These are phyloP conservation scores for Phoenicopterus ruber DNA, from an alignment of 2,113 vertebrate genomes.

Conservation along the genomic window DNA sequence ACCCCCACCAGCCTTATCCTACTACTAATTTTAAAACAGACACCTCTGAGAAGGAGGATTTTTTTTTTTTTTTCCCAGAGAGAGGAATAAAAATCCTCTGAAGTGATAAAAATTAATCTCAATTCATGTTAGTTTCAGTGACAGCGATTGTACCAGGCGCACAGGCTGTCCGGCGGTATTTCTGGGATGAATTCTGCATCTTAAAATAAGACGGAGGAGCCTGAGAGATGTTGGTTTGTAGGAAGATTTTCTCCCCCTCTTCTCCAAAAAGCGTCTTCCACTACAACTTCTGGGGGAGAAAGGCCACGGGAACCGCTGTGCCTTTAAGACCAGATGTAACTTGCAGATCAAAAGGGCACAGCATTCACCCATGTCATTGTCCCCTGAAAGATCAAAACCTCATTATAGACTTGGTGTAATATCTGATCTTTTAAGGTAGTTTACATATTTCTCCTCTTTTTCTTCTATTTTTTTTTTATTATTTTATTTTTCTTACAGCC, in stretches of 20 bases:
- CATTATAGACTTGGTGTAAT: constrained; percentile 52
- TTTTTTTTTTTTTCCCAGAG: neutral
- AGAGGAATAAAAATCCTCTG: constrained; percentile 58
- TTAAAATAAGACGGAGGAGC: constrained; percentile 26
- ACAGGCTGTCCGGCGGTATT: constrained; percentile 54
- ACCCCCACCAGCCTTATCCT: constrained; percentile 45
- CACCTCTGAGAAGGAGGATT: constrained; percentile 34
- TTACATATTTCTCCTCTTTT: constrained; percentile 73
- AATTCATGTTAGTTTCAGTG: constrained; percentile 61
- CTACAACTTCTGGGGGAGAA: constrained; percentile 18
- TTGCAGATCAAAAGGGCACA: constrained; percentile 71
- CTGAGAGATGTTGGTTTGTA: neutral
- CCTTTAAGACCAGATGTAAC: constrained; percentile 60
- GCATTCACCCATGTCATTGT: constrained; percentile 63
- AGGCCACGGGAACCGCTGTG: neutral
- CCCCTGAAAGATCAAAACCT: constrained; percentile 73
- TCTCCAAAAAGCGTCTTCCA: neutral
- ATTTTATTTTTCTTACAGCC: constrained; percentile 61
- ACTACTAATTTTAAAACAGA: constrained; percentile 53
- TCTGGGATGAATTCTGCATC: constrained; percentile 54
- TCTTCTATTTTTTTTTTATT: neutral
- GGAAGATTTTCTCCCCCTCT: neutral
- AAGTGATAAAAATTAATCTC: constrained; percentile 71
- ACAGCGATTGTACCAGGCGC: constrained; percentile 50
- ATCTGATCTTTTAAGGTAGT: constrained; percentile 66